These are phyloP conservation scores for Psilopsiagon aurifrons DNA, from an alignment of 2,113 vertebrate species.

Conservation along the genomic window DNA sequence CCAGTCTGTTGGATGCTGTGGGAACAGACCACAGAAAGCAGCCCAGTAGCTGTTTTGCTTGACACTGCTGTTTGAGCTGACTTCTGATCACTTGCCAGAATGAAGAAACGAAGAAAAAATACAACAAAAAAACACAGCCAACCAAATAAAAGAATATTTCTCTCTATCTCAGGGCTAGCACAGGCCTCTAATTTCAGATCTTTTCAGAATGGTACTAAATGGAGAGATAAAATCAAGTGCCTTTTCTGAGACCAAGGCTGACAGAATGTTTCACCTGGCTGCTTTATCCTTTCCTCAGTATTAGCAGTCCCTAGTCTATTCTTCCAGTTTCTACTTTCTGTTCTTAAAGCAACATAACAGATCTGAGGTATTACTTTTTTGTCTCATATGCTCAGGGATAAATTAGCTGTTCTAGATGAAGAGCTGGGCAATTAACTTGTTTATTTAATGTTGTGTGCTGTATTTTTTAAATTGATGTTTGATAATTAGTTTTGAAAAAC, in stretches of 20 bases:
- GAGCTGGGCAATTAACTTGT: background rate
- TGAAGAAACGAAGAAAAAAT: background rate
- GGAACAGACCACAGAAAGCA: background rate
- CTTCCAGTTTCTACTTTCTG: background rate
- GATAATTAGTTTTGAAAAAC: background rate
- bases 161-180: background rate
- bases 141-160: background rate
- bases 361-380: background rate
- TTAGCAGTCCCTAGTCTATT: background rate
- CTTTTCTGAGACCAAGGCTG: background rate
- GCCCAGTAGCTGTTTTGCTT: background rate
- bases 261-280: background rate
- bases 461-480: conserved; percentile 1
- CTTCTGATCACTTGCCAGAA: background rate
- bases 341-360: background rate
- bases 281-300: background rate
- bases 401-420: background rate
- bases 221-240: background rate
- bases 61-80: background rate
- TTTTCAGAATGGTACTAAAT: background rate
- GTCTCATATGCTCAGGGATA: background rate
- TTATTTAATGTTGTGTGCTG: background rate
- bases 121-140: background rate
- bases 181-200: background rate
- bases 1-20: background rate